phyloP scores from a whole-genome alignment of 2,888 invertebrate species.

The Cataglyphis albicans region DNA sequence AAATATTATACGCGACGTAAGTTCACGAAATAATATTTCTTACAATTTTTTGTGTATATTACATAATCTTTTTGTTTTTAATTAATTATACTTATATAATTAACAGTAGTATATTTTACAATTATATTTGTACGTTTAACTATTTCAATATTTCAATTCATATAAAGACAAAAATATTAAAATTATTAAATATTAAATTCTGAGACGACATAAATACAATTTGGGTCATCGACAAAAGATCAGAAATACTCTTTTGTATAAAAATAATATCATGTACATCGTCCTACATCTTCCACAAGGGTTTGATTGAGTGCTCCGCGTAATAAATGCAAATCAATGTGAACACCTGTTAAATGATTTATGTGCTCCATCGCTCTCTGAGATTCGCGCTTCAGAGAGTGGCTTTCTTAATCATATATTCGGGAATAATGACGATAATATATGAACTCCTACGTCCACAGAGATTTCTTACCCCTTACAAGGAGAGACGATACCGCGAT shows the following conservation, averaged over 20 bases:
- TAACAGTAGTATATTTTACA: neutral
- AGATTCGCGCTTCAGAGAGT: constrained; percentile 33
- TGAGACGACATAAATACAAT: constrained; percentile 10
- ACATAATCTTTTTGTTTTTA: neutral
- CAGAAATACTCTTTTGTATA: constrained; percentile 8
- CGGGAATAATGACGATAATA: constrained; percentile 58
- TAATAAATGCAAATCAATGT: constrained; percentile 35
- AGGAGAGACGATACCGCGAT: constrained; percentile 40
- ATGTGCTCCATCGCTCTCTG: constrained; percentile 24
- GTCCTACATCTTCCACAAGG: constrained; percentile 3
- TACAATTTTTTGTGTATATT: neutral
- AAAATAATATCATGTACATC: constrained; percentile 19
- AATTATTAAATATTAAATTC: neutral
- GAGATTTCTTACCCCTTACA: constrained; percentile 55
- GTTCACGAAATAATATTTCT: neutral
- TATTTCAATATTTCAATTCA: neutral
- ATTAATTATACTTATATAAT: neutral
- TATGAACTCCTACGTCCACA: constrained; percentile 17
- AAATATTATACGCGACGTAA: neutral
- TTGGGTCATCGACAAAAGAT: constrained; percentile 23
- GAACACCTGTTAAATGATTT: constrained; percentile 42
- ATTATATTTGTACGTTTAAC: neutral
- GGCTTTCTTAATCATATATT: constrained; percentile 56
- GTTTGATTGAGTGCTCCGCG: neutral
- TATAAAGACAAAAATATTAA: neutral